These are phyloP conservation scores for Galendromus occidentalis DNA, from an alignment of 1,140 invertebrate genomes.

Conservation along the genomic window DNA sequence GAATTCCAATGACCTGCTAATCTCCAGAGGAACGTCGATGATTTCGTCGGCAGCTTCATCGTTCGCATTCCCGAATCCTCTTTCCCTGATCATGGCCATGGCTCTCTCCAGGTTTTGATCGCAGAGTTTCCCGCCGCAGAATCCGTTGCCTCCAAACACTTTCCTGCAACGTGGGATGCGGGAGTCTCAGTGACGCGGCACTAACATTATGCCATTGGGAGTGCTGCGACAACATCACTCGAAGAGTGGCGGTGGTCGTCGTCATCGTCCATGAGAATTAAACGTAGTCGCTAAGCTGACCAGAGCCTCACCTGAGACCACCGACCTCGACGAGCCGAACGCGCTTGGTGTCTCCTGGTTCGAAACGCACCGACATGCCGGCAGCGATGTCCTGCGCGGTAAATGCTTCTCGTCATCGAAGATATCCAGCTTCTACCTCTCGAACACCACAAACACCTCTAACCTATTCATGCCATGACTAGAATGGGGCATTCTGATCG, in stretches of 20 bases:
- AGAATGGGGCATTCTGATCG: neutral
- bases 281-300: no score
- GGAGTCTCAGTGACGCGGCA: no score
- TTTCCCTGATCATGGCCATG: slow-evolving; percentile 21
- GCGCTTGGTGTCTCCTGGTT: slow-evolving; percentile 26
- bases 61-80: slow-evolving; percentile 22
- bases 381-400: slow-evolving; percentile 28
- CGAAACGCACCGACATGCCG: slow-evolving; percentile 28
- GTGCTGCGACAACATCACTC: no score
- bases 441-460: no score
- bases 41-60: slow-evolving; percentile 17
- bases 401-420: no score
- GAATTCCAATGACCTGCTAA: neutral
- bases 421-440: no score
- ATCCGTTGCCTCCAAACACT: slow-evolving; percentile 26
- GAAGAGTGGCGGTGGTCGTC: no score
- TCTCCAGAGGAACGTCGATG: neutral
- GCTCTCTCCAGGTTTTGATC: slow-evolving; percentile 18
- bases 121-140: slow-evolving; percentile 25
- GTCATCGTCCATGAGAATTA: no score
- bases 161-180: slow-evolving; percentile 19
- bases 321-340: slow-evolving; percentile 26
- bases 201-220: no score
- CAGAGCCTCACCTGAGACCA: slow-evolving; percentile 24
- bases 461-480: no score